Evolutionary conservation across 2,113 vertebrate species (phyloP), one percentile per base, ranked within the genome.

Genomic region (Lamprotornis superbus): DNA sequence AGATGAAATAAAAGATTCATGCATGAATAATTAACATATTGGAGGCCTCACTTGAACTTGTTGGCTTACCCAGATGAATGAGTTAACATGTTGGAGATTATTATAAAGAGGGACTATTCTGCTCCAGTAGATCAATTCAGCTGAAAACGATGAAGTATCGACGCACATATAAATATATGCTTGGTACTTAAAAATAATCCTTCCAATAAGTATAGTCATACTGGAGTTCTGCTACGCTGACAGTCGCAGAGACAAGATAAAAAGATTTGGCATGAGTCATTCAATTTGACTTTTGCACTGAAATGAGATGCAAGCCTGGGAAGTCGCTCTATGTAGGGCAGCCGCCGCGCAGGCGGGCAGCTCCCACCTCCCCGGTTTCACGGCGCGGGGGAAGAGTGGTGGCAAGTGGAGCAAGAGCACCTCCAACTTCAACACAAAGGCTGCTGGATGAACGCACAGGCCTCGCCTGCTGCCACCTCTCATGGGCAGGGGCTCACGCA

Each of bases 11-110:
- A 87, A 96, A 93, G 80, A 95, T 96, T 91, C 94, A 64, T 86
- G 94, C 91, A 94, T 97, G 96, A 97, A 97, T 97, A 97, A 97
- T 97, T 97, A 97, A 97, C 96, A 93, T 96, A 96, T 95, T 95
- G 90, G 95, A 97, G 94, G 93, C 94, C 94, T 96, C 93, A 88
- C 96, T 95, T 96, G 92, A 96, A 95, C 95, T 96, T 96, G 93
- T 71, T 93, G 95, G 93, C 83, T 90, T 90, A 92, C 88, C 86
- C 93, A 95, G 94, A 96, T 81, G 92, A 97, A 96, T 95, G 93
- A 96, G 86, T 92, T 96, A 96, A 96, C 93, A 87, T 81, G 85
- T 79, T 89, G 91, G 79, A 94, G 89, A 94, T 91, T 91, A 95
- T 95, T 91, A 94, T 95, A 84, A 95, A 94, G 70, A 91, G 87